Percentiles rank a stretch among this genome's conserved stretches.
Conservation (phyloP, 2,888 invertebrate species). For the Cetonia aurata region DNA sequence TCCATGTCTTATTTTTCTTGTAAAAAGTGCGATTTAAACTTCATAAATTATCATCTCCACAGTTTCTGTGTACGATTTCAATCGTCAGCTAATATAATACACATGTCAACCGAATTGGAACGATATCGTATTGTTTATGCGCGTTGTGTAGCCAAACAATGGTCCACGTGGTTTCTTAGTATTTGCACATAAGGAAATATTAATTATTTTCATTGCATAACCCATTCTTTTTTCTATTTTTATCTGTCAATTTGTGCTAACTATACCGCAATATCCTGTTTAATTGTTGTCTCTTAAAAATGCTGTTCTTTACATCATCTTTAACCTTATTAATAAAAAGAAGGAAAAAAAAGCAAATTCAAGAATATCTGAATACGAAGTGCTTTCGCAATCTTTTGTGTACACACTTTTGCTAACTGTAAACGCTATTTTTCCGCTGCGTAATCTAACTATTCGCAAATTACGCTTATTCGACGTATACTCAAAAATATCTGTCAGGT, state of each 20-base stretch:
- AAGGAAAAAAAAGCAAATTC: neutral
- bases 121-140: neutral
- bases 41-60: neutral
- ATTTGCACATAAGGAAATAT: conserved; percentile 5
- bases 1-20: neutral
- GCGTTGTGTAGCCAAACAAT: conserved; percentile 2
- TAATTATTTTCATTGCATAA: conserved; percentile 31
- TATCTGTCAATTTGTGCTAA: conserved; percentile 9
- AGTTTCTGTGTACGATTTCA: conserved; percentile 6
- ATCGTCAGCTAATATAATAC: neutral
- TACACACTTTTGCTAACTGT: neutral
- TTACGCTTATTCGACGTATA: neutral
- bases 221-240: conserved; percentile 12
- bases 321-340: too few species aligned
- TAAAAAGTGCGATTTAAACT: conserved; percentile 10
- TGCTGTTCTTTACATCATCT: too few species aligned
- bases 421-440: conserved; percentile 6
- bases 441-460: neutral
- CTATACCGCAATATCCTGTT: conserved; percentile 22
- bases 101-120: neutral
- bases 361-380: neutral
- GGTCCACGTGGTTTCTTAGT: conserved; percentile 6
- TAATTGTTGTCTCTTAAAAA: conserved; percentile 12
- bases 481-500: conserved; percentile 4
- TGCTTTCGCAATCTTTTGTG: neutral